Conservation (phyloP, 2,797 vertebrate genomes). For the Galagoides demidoff region DNA sequence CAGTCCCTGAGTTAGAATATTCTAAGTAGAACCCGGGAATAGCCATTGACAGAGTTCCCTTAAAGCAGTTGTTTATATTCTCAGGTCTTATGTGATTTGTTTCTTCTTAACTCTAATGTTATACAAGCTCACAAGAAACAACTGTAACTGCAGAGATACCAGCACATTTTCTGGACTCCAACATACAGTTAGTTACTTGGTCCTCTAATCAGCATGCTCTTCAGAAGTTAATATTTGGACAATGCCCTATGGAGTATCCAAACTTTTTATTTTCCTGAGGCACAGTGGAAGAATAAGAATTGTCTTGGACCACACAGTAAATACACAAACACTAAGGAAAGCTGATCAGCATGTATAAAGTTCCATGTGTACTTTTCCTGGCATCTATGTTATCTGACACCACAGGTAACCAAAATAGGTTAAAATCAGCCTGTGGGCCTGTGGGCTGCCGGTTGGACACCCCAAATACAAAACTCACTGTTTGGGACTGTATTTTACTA, state of each 20-base stretch:
- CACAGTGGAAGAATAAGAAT: no score
- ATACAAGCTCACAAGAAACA: neutral
- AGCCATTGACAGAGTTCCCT: neutral
- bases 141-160: neutral
- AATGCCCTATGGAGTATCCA: neutral
- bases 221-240: neutral
- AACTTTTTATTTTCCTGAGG: no score
- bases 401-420: no score
- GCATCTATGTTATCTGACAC: no score
- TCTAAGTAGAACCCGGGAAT: neutral
- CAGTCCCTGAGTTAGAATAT: neutral
- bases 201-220: neutral
- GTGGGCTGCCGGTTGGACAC: no score
- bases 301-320: no score
- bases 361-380: no score
- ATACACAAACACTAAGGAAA: no score
- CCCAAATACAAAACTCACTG: neutral
- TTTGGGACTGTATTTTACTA: neutral
- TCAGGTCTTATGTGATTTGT: neutral
- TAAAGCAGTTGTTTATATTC: neutral
- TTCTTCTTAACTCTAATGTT: slow-evolving; percentile 3
- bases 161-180: neutral
- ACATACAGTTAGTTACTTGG: neutral
- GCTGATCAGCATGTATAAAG: no score
- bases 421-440: no score